Evolutionary conservation across 2,797 vertebrate genomes (phyloP).

Genomic region (Salarias fasciatus): DNA sequence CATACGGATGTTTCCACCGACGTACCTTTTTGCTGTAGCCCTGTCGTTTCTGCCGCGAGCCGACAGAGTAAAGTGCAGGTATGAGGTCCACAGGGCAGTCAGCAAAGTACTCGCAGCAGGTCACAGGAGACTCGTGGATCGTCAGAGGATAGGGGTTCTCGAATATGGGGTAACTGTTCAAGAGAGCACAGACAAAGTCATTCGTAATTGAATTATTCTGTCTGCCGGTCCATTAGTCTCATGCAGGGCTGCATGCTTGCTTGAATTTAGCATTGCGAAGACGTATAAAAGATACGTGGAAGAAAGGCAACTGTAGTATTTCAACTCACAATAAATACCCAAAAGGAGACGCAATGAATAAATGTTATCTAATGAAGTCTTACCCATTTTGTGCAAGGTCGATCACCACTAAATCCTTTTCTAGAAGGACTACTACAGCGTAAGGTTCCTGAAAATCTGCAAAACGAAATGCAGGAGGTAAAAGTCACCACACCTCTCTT

Average conservation of each 20-base stretch:
- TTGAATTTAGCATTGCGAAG: neutral
- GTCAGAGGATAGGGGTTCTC: constrained; percentile 98
- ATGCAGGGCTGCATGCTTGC: neutral
- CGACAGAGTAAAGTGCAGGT: constrained; percentile 98
- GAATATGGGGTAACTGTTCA: constrained; percentile 96
- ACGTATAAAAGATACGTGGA: too few relatives aligned
- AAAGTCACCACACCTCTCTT: constrained; percentile 20
- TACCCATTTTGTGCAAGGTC: constrained; percentile 99
- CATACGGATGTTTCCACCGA: constrained; percentile 35
- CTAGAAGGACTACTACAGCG: constrained; percentile 97
- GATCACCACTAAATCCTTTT: constrained; percentile 99
- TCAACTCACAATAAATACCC: constrained; percentile 9
- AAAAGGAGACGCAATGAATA: constrained; percentile 21
- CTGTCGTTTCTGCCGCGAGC: constrained; percentile 97
- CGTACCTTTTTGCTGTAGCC: constrained; percentile 99
- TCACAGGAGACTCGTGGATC: constrained; percentile 98
- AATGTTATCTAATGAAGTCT: constrained; percentile 53
- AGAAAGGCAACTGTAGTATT: constrained; percentile 15
- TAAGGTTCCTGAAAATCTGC: constrained; percentile 99
- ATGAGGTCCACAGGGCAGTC: constrained; percentile 98
- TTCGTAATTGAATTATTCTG: constrained; percentile 9
- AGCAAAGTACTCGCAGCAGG: constrained; percentile 98
- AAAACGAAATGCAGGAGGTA: constrained; percentile 18
- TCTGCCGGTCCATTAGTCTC: constrained; percentile 15
- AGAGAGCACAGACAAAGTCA: constrained; percentile 17